Evolutionary conservation across 2,797 vertebrate species (phyloP), one percentile per base, ranked within the genome.

Genomic region (Chloroceryle inda): DNA sequence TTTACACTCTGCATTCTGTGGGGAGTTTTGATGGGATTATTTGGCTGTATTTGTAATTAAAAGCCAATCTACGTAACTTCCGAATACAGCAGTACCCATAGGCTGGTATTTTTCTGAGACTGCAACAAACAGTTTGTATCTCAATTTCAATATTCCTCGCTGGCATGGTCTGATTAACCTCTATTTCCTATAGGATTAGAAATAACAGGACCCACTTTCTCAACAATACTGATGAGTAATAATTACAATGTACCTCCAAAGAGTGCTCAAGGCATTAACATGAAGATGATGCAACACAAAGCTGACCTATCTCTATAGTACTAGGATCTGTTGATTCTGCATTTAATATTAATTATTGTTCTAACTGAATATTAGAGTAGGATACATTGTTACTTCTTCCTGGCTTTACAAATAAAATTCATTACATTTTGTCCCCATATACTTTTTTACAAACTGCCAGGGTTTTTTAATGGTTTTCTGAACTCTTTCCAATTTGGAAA

Each of bases 151-250:
- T 59, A 56, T 68, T 84, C 38, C 38, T 87, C 42, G 50, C n/a
- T 91, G 67, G 35, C 9, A 91, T 76, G 29, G 44, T 47, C 42
- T 76, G 50, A 84, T 58, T 79, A 91, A 91, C 82, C 42, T 37
- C 5, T 29, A 5, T 87, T 94, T 86, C 62, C 61, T 69, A 38
- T 62, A 33, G 20, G 49, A 56, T 74, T 71, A 59, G 52, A 92
- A 87, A 94, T 63, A 76, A 74, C 52, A 89, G 56, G 55, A 13
- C 76, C 17, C 20, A 80, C 56, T 85, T 95, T 92, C 71, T 80
- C 81, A 91, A 82, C 35, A 63, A 40, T 52, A 29, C 35, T 13
- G 11, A 93, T 53, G 83, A 72, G 56, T 10, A 84, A 37, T 67
- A 84, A 91, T 94, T 80, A 83, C 58, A 50, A 21, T 1, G 22